These are phyloP conservation scores for Coendou prehensilis DNA, from an alignment of 2,797 vertebrate species.

Conservation along the genomic window DNA sequence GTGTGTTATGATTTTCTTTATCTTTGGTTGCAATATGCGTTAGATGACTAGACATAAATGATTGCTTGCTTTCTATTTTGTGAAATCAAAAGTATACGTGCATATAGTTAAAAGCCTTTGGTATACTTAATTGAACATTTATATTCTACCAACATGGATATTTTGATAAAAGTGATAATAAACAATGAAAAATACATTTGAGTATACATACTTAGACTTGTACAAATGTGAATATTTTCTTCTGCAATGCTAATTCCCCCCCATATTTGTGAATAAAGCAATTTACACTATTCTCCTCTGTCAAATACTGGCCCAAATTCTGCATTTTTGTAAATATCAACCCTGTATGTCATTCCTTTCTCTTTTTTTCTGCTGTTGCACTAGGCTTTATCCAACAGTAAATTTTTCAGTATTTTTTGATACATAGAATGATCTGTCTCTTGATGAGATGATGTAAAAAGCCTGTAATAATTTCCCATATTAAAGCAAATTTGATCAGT, in stretches of 20 bases:
- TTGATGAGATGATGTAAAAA: background rate
- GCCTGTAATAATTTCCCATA: background rate
- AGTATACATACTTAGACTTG: background rate
- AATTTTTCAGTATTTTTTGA: conserved; percentile 6
- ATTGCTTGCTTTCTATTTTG: background rate
- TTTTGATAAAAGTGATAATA: conserved; percentile 1
- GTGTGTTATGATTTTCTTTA: background rate
- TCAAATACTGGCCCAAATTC: conserved; percentile 44
- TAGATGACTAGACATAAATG: background rate
- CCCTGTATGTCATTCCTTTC: background rate
- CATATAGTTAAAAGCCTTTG: background rate
- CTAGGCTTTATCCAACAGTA: background rate
- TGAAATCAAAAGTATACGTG: background rate
- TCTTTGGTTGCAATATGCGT: background rate
- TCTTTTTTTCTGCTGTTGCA: conserved; percentile 1
- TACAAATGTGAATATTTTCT: background rate
- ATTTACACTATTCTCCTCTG: background rate
- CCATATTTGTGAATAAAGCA: background rate
- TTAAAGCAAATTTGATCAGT: background rate
- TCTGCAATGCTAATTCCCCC: background rate
- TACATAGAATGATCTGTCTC: background rate
- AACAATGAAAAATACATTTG: conserved; percentile 25
- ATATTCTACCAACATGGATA: background rate
- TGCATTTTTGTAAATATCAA: conserved; percentile 23
- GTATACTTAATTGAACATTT: background rate